phyloP scores from a whole-genome alignment of 1,140 invertebrate species.

The Platyscapa corneri region DNA sequence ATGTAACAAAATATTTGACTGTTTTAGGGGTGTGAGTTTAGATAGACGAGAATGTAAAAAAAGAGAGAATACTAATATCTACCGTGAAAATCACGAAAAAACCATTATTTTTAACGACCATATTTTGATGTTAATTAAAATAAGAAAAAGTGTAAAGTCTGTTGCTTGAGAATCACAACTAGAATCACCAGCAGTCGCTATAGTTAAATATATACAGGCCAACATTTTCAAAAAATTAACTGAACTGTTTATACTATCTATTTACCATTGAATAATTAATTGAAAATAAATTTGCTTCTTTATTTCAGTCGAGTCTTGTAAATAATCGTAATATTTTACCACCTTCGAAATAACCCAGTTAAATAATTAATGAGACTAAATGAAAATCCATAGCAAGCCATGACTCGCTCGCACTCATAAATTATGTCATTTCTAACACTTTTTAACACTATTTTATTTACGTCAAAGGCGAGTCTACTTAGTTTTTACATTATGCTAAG shows the following conservation, averaged over 20 bases:
- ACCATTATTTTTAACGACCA: not conserved
- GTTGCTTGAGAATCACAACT: not conserved
- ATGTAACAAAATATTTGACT: no score
- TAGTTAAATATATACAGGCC: no score
- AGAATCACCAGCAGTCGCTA: no score
- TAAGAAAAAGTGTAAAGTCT: not conserved
- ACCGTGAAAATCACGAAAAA: no score
- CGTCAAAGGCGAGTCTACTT: not conserved
- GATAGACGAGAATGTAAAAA: no score
- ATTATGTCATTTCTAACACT: not conserved
- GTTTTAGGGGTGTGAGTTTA: no score
- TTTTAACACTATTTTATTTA: not conserved
- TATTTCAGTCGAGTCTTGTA: not conserved
- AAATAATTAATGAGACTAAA: no score
- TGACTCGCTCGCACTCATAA: not conserved
- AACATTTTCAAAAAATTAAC: no score
- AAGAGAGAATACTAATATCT: no score
- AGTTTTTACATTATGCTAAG: not conserved
- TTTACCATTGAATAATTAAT: not conserved
- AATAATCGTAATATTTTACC: not conserved
- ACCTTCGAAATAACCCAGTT: not conserved
- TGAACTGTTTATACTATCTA: not conserved
- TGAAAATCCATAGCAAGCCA: not conserved
- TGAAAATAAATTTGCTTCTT: not conserved
- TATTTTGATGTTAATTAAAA: not conserved